Base-by-base conservation (phyloP, 1,140 invertebrate genomes). In the Brachionus calyciflorus region DNA sequence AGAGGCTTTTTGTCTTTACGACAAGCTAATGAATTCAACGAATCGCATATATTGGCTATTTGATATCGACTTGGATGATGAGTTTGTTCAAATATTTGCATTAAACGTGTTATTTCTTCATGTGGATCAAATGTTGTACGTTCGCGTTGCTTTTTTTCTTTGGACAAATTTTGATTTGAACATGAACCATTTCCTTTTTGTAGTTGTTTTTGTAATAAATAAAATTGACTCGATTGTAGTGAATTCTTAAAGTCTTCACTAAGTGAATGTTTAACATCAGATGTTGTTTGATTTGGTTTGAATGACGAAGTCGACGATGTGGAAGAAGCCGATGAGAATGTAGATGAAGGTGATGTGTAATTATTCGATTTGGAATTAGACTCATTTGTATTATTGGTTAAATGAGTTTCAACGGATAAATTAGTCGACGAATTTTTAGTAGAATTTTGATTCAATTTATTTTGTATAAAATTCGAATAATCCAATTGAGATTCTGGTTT, bases 31-130 rank as follows among this genome's bases (percentile, higher is more conserved):
- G 40, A 48, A 53, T 77, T 77, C 4, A 68, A 24, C n/a, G 28
- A 55, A 53, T 77, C 76, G 44, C 60, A 68, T 53, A 77, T 77
- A 19, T n/a, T 69, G 33, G 63, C 76, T 19, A 98, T 96, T 87
- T 96, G 85, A 48, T 84, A 81, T 65, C 84, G 78, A 26, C 82
- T 92, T 0, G 95, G 94, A 86, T 98, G 95, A 81, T 94, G 93
- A 85, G 97, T 97, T 81, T 96, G 92, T 17, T 89, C 88, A 84
- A 98, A 98, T 88, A 95, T 98, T 79, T 92, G 88, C 81, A 97
- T 94, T n/a, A 98, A 85, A 81, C 94, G 91, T 0, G 94, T 94
- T 75, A 97, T 86, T 84, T 98, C 95, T 79, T 94, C 87, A 85
- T 97, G 94, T 0, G 94, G 94, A 86, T 98, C 94, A 82, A 98